phyloP scores from a whole-genome alignment of 2,113 vertebrate genomes.

The Panurus biarmicus region DNA sequence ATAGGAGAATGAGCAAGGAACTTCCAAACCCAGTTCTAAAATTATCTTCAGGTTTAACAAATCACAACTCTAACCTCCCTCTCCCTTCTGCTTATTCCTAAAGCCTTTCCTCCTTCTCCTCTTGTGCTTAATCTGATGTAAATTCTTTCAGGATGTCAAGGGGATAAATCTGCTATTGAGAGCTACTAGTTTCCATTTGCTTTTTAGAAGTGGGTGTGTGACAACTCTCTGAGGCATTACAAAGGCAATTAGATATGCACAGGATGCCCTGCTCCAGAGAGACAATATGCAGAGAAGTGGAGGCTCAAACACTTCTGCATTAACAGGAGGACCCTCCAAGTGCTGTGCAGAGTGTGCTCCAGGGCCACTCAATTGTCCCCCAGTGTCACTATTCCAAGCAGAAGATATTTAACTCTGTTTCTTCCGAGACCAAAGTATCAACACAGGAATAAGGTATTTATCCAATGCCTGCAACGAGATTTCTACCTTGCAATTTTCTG shows the following conservation, averaged over 20 bases:
- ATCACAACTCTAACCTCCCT: not conserved
- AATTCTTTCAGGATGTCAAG: not conserved
- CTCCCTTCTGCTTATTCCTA: not conserved
- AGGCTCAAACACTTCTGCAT: not conserved
- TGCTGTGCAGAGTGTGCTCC: not conserved
- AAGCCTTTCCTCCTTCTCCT: not conserved
- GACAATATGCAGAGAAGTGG: not conserved
- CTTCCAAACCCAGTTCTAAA: not conserved
- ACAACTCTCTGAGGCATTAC: not conserved
- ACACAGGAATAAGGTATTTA: not conserved
- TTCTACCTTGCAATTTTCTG: not conserved
- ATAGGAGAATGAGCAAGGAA: not conserved
- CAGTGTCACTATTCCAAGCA: not conserved
- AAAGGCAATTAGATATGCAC: not conserved
- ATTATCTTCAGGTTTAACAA: not conserved
- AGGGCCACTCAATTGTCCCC: not conserved
- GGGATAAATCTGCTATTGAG: constrained; percentile 8
- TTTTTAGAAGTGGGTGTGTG: not conserved
- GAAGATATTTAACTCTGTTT: not conserved
- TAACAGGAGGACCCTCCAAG: not conserved
- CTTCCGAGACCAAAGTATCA: not conserved
- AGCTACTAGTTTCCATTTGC: not conserved
- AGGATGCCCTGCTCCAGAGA: not conserved
- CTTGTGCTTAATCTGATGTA: not conserved
- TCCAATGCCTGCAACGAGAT: not conserved